phyloP scores from a whole-genome alignment of 2,797 vertebrate genomes.

The Smutsia temminckii region DNA sequence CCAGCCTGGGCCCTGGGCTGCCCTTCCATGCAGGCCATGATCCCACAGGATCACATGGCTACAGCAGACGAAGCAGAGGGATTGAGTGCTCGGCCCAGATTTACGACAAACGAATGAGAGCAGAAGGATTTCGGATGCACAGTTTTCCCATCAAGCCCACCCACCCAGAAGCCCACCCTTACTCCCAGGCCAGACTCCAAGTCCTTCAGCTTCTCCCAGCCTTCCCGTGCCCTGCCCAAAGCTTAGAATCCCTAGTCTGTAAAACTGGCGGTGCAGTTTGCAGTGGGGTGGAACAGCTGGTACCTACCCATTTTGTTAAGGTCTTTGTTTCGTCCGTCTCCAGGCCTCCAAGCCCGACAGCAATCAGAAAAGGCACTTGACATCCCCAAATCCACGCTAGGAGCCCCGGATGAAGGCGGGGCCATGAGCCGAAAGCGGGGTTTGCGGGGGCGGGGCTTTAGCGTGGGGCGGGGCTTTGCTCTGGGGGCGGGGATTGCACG shows the following conservation, averaged over 20 bases:
- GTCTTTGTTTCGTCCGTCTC: background rate
- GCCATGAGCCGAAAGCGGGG: background rate
- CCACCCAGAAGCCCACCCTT: background rate
- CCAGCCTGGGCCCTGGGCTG: background rate
- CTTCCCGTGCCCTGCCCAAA: background rate
- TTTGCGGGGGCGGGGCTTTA: background rate
- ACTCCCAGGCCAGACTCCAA: background rate
- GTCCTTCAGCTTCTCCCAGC: background rate
- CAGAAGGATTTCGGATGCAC: background rate
- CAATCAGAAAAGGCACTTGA: rapidly evolving
- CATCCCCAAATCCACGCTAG: rapidly evolving
- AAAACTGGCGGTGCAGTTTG: background rate
- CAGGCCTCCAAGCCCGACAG: background rate
- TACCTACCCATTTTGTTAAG: background rate
- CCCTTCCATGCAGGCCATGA: background rate
- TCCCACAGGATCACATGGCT: background rate
- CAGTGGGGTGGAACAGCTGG: too few species aligned
- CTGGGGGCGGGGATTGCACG: background rate
- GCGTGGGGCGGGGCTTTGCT: background rate
- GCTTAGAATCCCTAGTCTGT: background rate
- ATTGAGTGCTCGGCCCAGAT: background rate
- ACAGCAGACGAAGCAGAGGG: background rate
- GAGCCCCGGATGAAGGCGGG: background rate
- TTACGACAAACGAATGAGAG: background rate
- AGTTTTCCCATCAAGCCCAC: background rate